Conservation (phyloP, 2,113 vertebrate species). For the Felis catus region F.catus_Fca126_mat1.0 CM031415.1:159269001-159269500, state of each 20-base stretch:
- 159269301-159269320: not conserved
- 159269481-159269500: not conserved
- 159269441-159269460: not conserved
- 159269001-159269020: not conserved
- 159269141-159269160: no score
- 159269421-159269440: not conserved
- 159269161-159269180: no score
- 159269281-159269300: not conserved
- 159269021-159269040: not conserved
- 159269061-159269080: no score
- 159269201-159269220: no score
- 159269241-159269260: no score
- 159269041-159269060: not conserved
- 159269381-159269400: not conserved
- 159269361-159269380: not conserved
- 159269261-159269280: no score
- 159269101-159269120: no score
- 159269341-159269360: not conserved
- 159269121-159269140: no score
- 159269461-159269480: not conserved
- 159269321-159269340: not conserved
- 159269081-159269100: no score
- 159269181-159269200: no score
- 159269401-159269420: not conserved
- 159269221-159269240: no score